Conservation (phyloP, 2,888 invertebrate genomes). For the Drosophila koepferae region DNA sequence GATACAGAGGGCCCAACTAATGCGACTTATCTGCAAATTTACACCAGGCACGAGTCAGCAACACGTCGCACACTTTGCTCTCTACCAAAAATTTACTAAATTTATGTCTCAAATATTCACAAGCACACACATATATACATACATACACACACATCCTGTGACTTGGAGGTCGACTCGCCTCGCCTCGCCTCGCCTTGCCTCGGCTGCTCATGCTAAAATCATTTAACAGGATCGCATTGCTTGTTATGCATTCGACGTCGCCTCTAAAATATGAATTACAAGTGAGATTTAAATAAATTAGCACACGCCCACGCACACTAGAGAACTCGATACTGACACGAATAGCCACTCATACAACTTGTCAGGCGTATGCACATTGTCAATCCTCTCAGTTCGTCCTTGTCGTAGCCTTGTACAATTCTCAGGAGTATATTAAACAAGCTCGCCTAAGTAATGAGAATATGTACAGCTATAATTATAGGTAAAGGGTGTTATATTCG, state of each 20-base stretch:
- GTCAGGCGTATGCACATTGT: constrained; percentile 17
- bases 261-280: constrained; percentile 75
- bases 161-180: constrained; percentile 1
- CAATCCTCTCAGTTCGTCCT: constrained; percentile 21
- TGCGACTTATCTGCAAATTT: constrained; percentile 78
- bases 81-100: constrained; percentile 58
- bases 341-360: constrained; percentile 14
- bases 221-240: constrained; percentile 35
- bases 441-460: constrained; percentile 11
- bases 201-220: constrained; percentile 10
- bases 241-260: constrained; percentile 69
- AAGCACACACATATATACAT: constrained; percentile 31
- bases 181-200: background rate
- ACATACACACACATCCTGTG: constrained; percentile 11
- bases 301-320: constrained; percentile 48
- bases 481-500: constrained; percentile 14
- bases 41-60: constrained; percentile 57
- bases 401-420: constrained; percentile 24
- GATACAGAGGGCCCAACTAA: constrained; percentile 61
- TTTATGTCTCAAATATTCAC: constrained; percentile 70
- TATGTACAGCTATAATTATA: constrained; percentile 5
- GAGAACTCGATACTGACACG: constrained; percentile 23
- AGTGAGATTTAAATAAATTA: constrained; percentile 77
- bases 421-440: constrained; percentile 22
- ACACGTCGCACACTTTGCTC: constrained; percentile 59